phyloP scores from a whole-genome alignment of 1,140 invertebrate species.

The Eriocheir sinensis region DNA sequence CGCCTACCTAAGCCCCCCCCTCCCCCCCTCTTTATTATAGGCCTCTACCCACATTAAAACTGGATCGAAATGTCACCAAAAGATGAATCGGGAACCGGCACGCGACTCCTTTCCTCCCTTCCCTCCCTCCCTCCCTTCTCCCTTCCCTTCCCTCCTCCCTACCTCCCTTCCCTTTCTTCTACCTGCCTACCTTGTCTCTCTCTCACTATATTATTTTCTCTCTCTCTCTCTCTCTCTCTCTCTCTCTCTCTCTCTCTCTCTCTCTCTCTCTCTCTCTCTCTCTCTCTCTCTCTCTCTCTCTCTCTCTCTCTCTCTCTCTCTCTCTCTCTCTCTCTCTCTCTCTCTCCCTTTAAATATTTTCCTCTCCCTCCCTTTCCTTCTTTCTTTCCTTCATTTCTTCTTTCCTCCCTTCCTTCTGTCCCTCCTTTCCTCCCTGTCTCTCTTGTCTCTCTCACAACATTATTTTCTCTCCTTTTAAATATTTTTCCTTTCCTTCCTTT shows the following conservation, averaged over 20 bases:
- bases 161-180: background rate
- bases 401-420: constrained; percentile 5
- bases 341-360: background rate
- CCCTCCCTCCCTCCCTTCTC: background rate
- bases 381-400: background rate
- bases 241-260: constrained; percentile 40
- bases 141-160: background rate
- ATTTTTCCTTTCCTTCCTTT: too few species aligned
- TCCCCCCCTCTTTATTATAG: constrained; percentile 29
- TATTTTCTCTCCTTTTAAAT: too few species aligned
- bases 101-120: background rate
- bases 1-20: background rate
- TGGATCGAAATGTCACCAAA: constrained; percentile 33
- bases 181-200: background rate
- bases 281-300: constrained; percentile 45
- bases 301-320: background rate
- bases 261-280: constrained; percentile 44
- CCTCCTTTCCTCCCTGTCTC: background rate
- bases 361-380: background rate
- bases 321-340: background rate
- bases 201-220: background rate
- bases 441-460: too few species aligned
- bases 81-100: background rate
- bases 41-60: constrained; percentile 51
- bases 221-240: background rate